Conservation (phyloP, 2,113 vertebrate genomes). For the Tetrax tetrax region DNA sequence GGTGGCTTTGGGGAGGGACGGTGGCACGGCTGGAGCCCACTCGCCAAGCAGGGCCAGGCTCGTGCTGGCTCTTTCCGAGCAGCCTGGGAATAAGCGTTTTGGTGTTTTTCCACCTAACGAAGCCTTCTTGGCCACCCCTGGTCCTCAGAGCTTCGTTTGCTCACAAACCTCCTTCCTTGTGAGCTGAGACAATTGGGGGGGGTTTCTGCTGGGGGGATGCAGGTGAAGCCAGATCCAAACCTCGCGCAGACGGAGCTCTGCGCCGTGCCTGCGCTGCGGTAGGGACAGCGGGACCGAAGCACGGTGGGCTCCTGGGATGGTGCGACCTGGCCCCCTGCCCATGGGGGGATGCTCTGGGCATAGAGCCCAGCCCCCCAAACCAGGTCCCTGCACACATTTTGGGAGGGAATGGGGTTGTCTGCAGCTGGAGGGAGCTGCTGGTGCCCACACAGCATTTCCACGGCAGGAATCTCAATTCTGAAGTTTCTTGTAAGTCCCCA, state of each 20-base stretch:
- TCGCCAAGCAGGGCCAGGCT: background rate
- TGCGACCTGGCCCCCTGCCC: background rate
- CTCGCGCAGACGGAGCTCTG: background rate
- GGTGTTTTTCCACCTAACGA: background rate
- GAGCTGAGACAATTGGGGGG: background rate
- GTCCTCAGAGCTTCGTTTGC: background rate
- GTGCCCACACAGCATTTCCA: background rate
- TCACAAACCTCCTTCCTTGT: accelerated
- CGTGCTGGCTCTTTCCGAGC: accelerated
- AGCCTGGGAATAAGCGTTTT: background rate
- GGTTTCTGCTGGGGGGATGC: too few relatives aligned
- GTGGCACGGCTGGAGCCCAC: accelerated
- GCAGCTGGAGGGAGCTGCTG: background rate
- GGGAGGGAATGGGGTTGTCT: background rate
- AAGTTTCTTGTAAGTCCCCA: background rate
- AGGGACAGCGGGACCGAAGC: background rate
- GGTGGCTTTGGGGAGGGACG: background rate
- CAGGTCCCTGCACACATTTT: accelerated
- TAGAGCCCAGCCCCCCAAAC: background rate
- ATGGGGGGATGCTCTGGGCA: background rate
- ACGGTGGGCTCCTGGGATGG: accelerated
- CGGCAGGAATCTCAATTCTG: background rate
- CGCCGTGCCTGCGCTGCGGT: accelerated
- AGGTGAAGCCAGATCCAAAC: background rate
- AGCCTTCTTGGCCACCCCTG: background rate